Base-by-base conservation (phyloP, 2,888 invertebrate species). In the Epirrita christyi region DNA sequence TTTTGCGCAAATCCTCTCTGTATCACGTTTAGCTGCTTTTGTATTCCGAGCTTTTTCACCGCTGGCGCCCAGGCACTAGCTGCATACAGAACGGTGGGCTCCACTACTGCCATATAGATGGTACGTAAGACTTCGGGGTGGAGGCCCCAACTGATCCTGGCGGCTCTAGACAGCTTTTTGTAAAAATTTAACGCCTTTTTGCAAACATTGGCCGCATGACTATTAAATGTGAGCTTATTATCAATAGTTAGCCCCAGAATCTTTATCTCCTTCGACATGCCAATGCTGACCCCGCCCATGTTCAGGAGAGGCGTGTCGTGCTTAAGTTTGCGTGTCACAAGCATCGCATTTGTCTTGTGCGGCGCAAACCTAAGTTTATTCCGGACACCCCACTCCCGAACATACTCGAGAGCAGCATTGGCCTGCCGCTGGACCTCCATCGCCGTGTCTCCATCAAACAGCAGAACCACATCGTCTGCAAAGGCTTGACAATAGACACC, bases 381-480 rank as follows among this genome's bases (percentile, higher is more conserved):
- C 32, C 8, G 8, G 36, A 36, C 5, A 36, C 36, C 36, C 36
- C 36, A 36, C n/a, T 36, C n/a, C 36, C n/a, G 36, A 2, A 36
- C 36, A 36, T 36, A 36, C 4, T 7, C n/a, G n/a, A 36, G 64
- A 2, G 60, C 58, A 15, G 51, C 59, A 52, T 66, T 67, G 1
- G 66, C 62, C 0, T 29, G 32, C 10, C 21, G 2, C 4, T 21
- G 21, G 2, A 21, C 21, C 2, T 21, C 21, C 21, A 21, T 21
- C 4, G 21, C 21, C 21, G 4, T 21, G 21, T 21, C 21, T 4
- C 21, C 21, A 21, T 21, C 21, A 21, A 21, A 21, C 2, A 21
- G 2, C 2, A 21, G 21, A 2, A 21, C 21, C 4, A 21, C 21
- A 4, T 21, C 21, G 21, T 21, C 21, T 2, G 21, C 21, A 21